phyloP scores from a whole-genome alignment of 2,888 invertebrate genomes.

The Julus scanicus region DNA sequence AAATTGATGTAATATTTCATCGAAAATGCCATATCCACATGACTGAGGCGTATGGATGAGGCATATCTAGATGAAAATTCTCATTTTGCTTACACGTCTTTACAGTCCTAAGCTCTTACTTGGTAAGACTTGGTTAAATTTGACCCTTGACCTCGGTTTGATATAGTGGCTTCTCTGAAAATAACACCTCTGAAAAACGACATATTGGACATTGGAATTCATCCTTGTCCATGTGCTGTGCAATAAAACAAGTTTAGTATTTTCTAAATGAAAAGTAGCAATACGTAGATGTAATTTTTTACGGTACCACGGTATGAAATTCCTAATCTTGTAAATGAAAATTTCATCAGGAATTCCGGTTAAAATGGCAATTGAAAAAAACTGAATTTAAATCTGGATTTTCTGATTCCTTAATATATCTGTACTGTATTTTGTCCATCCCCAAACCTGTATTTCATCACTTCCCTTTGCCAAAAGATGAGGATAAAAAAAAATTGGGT shows the following conservation, averaged over 20 bases:
- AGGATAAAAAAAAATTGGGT: no score
- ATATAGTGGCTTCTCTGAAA: background rate
- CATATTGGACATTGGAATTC: background rate
- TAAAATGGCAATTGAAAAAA: background rate
- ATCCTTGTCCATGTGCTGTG: background rate
- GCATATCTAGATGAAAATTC: no score
- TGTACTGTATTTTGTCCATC: background rate
- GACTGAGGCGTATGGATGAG: no score
- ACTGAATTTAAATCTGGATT: background rate
- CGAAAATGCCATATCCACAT: no score
- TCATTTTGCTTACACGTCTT: background rate
- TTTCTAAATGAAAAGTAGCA: slow-evolving; percentile 24
- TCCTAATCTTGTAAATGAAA: slow-evolving; percentile 51
- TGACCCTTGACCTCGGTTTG: background rate
- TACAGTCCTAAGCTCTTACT: no score
- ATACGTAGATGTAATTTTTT: slow-evolving; percentile 47
- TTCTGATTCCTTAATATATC: background rate
- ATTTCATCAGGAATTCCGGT: slow-evolving; percentile 40
- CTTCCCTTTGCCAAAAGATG: background rate
- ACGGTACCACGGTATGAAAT: slow-evolving; percentile 52
- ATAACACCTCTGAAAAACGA: background rate
- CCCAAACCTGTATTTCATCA: background rate
- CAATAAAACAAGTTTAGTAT: slow-evolving; percentile 7
- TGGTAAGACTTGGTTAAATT: background rate
- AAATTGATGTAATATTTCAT: no score